These are phyloP conservation scores for Haliaeetus leucogaster DNA, from an alignment of 2,113 vertebrate genomes.

Conservation along the genomic window DNA sequence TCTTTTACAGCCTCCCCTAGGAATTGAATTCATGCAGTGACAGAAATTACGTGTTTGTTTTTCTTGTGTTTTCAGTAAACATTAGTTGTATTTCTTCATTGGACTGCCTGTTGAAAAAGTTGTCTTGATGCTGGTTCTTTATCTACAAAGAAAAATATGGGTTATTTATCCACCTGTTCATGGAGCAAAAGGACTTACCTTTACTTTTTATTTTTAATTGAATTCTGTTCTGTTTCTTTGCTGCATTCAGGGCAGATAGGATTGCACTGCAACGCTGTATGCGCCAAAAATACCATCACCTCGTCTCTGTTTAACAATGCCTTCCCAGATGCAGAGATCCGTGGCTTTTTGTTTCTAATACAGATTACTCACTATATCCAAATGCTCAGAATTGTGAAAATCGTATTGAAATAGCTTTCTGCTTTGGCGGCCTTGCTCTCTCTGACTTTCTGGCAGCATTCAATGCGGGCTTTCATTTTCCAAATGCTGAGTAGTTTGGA, in stretches of 20 bases:
- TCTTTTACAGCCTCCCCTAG: background rate
- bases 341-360: background rate
- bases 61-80: background rate
- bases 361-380: background rate
- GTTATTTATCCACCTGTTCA: background rate
- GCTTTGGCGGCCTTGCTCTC: background rate
- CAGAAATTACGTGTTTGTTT: background rate
- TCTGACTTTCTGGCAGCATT: slow-evolving; percentile 11
- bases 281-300: background rate
- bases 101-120: background rate
- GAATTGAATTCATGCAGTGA: background rate
- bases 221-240: background rate
- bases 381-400: background rate
- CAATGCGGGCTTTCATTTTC: slow-evolving; percentile 34
- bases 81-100: background rate
- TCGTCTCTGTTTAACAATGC: background rate
- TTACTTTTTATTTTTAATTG: background rate
- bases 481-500: slow-evolving; percentile 24
- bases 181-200: background rate
- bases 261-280: background rate
- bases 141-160: background rate
- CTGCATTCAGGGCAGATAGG: background rate
- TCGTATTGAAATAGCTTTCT: background rate
- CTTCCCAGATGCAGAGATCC: background rate
- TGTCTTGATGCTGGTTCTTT: background rate